A percentile compares a stretch with the other conserved stretches of the same genome.
These are phyloP conservation scores for Forbesichthys papilliferus DNA, from an alignment of 2,113 vertebrate genomes.

Conservation along the genomic window DNA sequence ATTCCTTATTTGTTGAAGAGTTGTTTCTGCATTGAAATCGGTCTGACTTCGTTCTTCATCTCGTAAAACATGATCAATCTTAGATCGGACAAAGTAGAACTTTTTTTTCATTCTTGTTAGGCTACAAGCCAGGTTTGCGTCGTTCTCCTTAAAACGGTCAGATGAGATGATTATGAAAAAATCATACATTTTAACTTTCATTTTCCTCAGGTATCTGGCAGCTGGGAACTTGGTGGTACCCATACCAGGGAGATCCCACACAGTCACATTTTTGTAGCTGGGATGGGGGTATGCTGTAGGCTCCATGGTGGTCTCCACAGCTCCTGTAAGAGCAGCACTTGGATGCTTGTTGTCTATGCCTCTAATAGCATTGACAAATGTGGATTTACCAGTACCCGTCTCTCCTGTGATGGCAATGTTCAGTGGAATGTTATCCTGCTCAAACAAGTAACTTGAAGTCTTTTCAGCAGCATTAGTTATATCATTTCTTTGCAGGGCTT, in stretches of 20 bases:
- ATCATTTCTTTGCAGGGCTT: slow-evolving; percentile 19
- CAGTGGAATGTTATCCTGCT: slow-evolving; percentile 43
- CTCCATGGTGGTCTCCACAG: slow-evolving; percentile 69
- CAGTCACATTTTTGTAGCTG: slow-evolving; percentile 57
- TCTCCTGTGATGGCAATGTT: slow-evolving; percentile 76
- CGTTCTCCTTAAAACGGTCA: no score
- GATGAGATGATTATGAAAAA: slow-evolving; percentile 74
- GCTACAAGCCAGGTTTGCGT: no score
- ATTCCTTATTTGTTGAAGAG: slow-evolving; percentile 24
- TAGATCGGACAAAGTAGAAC: slow-evolving; percentile 76
- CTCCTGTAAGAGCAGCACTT: slow-evolving; percentile 66
- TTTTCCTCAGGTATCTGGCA: slow-evolving; percentile 65
- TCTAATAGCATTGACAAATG: slow-evolving; percentile 75
- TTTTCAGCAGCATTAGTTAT: slow-evolving; percentile 21
- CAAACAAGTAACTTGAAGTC: slow-evolving; percentile 38
- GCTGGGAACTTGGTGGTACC: slow-evolving; percentile 68
- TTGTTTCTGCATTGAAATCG: slow-evolving; percentile 26
- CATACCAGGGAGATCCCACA: slow-evolving; percentile 79
- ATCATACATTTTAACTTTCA: slow-evolving; percentile 68
- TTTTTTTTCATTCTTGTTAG: no score
- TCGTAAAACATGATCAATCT: slow-evolving; percentile 68
- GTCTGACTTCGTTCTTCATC: slow-evolving; percentile 50
- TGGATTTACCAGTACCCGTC: slow-evolving; percentile 75
- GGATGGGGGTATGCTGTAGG: slow-evolving; percentile 65
- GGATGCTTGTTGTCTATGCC: slow-evolving; percentile 70